These are phyloP conservation scores for Heliconius hermathena DNA, from an alignment of 1,140 invertebrate genomes.

Conservation along the genomic window DNA sequence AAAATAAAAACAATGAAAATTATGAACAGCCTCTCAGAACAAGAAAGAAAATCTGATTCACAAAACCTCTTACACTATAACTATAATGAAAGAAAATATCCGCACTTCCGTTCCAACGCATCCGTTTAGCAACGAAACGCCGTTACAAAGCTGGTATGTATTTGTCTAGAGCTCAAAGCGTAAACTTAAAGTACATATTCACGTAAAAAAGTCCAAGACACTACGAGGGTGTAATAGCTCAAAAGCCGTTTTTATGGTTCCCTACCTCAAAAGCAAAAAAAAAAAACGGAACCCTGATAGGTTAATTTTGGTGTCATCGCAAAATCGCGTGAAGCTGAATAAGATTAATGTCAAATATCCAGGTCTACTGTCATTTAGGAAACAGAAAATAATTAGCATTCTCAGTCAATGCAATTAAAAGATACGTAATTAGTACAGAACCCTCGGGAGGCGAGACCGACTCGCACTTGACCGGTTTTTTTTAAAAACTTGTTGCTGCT, in stretches of 20 bases:
- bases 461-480: not conserved
- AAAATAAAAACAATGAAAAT: no score
- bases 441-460: no score
- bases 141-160: not conserved
- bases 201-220: conserved; percentile 4
- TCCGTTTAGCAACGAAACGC: not conserved
- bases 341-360: no score
- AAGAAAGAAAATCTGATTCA: not conserved
- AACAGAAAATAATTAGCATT: no score
- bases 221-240: not conserved
- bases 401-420: no score
- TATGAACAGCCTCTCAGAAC: no score
- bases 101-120: not conserved
- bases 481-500: conserved; percentile 23
- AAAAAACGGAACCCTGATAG: no score
- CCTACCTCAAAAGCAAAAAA: no score
- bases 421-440: no score
- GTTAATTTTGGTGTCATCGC: no score
- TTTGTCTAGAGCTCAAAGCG: conserved; percentile 7
- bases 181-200: conserved; percentile 4
- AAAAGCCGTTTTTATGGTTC: not conserved
- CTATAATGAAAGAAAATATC: not conserved
- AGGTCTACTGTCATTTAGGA: no score
- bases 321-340: no score
- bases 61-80: not conserved